Percentiles rank a stretch among this genome's conserved stretches.
Conservation (phyloP, 2,797 vertebrate genomes). For the Spondyliosoma cantharus region DNA sequence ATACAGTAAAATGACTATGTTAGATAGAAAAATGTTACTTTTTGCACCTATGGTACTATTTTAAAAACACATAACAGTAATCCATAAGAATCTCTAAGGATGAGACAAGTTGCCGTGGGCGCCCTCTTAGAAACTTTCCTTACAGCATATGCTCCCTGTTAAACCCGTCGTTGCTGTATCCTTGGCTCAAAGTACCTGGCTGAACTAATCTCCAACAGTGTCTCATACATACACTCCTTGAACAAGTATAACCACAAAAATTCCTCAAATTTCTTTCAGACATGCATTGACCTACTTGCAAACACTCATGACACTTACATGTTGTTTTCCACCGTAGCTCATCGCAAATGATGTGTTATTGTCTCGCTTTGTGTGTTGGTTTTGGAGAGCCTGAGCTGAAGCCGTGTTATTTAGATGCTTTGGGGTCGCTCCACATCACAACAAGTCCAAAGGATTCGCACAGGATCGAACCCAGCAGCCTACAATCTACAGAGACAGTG, state of each 20-base stretch:
- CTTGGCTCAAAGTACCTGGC: background rate
- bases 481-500: slow-evolving; percentile 74
- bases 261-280: background rate
- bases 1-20: background rate
- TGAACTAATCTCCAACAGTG: background rate
- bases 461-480: slow-evolving; percentile 66
- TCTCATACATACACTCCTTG: background rate
- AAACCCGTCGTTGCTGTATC: background rate
- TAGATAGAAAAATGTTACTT: background rate
- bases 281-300: slow-evolving; percentile 35
- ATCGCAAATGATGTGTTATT: slow-evolving; percentile 59
- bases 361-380: slow-evolving; percentile 47
- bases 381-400: slow-evolving; percentile 46
- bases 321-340: slow-evolving; percentile 36
- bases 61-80: background rate
- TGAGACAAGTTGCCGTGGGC: background rate
- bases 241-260: background rate
- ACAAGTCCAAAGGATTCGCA: slow-evolving; percentile 61
- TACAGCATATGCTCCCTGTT: slow-evolving; percentile 12
- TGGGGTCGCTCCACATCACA: slow-evolving; percentile 61
- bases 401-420: slow-evolving; percentile 63
- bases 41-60: background rate
- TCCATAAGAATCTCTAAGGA: background rate
- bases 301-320: slow-evolving; percentile 3
- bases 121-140: background rate